phyloP scores from a whole-genome alignment of 2,113 vertebrate genomes.

The Thinocorus orbignyianus region DNA sequence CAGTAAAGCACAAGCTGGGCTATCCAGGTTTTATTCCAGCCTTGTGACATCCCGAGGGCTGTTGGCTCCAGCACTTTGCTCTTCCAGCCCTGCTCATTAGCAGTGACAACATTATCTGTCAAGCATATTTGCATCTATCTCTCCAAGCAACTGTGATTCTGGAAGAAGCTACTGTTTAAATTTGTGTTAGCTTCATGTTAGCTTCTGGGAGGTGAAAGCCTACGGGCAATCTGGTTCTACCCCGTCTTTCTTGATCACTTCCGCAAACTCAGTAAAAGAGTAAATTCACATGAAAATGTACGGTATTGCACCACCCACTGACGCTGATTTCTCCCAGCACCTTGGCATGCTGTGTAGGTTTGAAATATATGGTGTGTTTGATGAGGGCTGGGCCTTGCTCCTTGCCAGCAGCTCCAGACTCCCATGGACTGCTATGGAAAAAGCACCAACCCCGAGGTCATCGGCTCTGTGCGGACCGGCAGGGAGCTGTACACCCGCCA shows the following conservation, averaged over 20 bases:
- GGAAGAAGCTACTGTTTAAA: neutral
- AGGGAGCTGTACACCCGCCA: neutral
- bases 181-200: neutral
- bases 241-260: neutral
- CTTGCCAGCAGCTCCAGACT: neutral
- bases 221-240: neutral
- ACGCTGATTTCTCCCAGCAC: neutral
- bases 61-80: neutral
- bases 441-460: neutral
- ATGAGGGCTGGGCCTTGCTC: neutral
- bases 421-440: neutral
- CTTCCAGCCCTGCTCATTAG: neutral
- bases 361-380: neutral
- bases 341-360: neutral
- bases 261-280: neutral
- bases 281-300: neutral
- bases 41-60: neutral
- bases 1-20: neutral
- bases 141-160: neutral
- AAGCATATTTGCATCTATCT: neutral
- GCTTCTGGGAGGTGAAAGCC: neutral
- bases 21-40: neutral
- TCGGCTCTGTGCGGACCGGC: fast-evolving
- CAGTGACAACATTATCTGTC: neutral
- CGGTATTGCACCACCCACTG: neutral